Evolutionary conservation across 2,113 vertebrate species (phyloP), one percentile per base, ranked within the genome.

Genomic region (Thinocorus orbignyianus): DNA sequence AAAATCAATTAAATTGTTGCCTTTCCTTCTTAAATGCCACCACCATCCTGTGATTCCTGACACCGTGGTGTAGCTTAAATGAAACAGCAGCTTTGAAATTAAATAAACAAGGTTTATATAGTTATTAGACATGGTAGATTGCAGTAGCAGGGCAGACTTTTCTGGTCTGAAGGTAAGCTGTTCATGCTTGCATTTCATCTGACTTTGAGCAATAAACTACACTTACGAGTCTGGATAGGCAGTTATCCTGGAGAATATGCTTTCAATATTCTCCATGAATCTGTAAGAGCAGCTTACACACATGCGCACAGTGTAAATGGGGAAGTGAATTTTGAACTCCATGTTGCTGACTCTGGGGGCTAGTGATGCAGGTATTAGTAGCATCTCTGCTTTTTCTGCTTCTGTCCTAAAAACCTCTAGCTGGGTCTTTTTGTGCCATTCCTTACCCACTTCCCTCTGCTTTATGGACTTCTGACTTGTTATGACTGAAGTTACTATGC

Each of bases 21-120:
- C 51, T 92, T 65, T 90, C 17, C 65, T 82, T 93, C 66, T 92
- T 93, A 95, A 92, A 88, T 78, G 55, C 92, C 61, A 93, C 92
- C 61, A 93, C 88, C 72, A 2, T 90, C 73, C 90, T 82, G 65
- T 91, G 92, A 92, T 85, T 97, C 62, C 81, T 64, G 57, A 57
- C 68, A 80, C 74, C 13, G 0, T 54, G 71, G 86, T 61, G 77
- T 1, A 4, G 83, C 86, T 96, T 93, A 94, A 87, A 74, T 46
- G 76, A 95, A 96, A 54, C 44, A 73, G 48, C 74, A 55, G 94
- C 91, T 95, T 81, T 86, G 94, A 97, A 97, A 97, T 96, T 35
- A 93, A 93, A 73, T 81, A 96, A 94, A 65, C 33, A 73, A 62
- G 49, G 37, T 94, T 96, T 91, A 35, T 95, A 20, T 78, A 81